Percentiles rank a stretch among this genome's conserved stretches.
phyloP scores from a whole-genome alignment of 2,797 vertebrate species.

The Macrochelys suwanniensis region DNA sequence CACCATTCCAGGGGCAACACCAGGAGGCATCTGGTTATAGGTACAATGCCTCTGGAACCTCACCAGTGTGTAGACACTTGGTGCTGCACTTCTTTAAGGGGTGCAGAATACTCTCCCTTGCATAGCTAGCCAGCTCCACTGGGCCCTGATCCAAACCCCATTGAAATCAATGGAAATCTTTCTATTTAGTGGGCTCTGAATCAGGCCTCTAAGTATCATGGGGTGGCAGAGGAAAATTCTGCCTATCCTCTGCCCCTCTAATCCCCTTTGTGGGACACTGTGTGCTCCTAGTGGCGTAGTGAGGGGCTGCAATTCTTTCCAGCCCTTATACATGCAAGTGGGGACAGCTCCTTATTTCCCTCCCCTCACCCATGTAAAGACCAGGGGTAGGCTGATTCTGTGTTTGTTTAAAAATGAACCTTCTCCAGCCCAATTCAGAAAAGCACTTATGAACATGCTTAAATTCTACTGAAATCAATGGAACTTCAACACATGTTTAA shows the following conservation, averaged over 20 bases:
- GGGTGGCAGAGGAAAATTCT: background rate
- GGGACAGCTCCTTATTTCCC: background rate
- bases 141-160: background rate
- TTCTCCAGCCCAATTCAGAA: background rate
- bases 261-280: background rate
- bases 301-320: background rate
- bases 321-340: background rate
- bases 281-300: background rate
- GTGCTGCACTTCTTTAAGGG: background rate
- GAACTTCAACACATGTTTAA: background rate
- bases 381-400: background rate
- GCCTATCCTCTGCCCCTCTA: background rate
- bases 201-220: background rate
- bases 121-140: background rate
- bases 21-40: background rate
- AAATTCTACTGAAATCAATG: background rate
- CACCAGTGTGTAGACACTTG: background rate
- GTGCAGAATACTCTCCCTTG: background rate
- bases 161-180: background rate
- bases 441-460: background rate
- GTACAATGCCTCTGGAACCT: accelerated
- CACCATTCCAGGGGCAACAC: background rate
- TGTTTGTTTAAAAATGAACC: background rate
- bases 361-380: background rate
- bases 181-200: background rate